Conservation (phyloP, 2,797 vertebrate species). For the Phalanger gymnotis region DNA sequence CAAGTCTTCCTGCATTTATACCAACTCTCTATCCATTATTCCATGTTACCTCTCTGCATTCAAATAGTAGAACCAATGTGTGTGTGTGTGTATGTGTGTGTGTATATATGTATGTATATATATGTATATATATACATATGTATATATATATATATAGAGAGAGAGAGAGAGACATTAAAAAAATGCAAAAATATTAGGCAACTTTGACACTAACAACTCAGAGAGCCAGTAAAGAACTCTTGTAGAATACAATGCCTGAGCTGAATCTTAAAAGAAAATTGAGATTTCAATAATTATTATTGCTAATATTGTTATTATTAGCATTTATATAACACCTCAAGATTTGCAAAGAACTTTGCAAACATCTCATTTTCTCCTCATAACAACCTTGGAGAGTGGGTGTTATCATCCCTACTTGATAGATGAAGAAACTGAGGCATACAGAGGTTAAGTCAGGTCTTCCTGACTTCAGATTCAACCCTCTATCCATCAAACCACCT, state of each 20-base stretch:
- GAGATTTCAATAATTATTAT: neutral
- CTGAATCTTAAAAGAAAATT: neutral
- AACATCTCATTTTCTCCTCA: neutral
- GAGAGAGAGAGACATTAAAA: too few species aligned
- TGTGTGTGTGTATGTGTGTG: too few species aligned
- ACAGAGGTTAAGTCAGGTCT: neutral
- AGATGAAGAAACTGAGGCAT: neutral
- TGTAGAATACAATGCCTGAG: neutral
- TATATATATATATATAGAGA: too few species aligned
- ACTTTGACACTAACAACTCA: neutral
- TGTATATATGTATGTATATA: too few species aligned
- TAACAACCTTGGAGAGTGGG: neutral
- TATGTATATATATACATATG: too few species aligned
- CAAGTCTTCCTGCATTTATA: neutral
- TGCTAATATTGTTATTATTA: neutral
- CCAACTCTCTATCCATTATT: neutral
- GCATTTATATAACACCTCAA: neutral
- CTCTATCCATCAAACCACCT: neutral
- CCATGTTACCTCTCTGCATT: too few species aligned
- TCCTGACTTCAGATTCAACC: neutral
- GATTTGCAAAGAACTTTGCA: too few species aligned
- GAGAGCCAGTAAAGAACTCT: neutral
- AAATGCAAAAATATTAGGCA: neutral
- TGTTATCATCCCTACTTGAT: neutral
- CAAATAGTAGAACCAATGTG: too few species aligned